Base-by-base conservation (phyloP, 2,113 vertebrate species). In the Rousettus leschenaultii region DNA sequence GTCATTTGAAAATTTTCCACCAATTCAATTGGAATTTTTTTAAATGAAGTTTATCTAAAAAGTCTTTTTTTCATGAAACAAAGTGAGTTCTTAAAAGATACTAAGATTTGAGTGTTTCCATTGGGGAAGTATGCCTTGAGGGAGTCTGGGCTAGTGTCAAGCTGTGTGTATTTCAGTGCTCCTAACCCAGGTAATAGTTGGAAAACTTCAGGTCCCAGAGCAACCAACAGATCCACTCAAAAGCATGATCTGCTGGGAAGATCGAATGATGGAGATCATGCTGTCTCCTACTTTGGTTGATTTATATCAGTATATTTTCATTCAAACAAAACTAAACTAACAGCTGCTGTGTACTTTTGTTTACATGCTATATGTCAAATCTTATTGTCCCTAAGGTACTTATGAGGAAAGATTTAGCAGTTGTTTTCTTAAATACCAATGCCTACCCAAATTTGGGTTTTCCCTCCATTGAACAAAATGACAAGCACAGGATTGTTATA, bases 381-480 rank as follows among this genome's bases (percentile, higher is more conserved):
- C 91, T 71, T 94, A 98, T 98, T 98, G 98, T 98, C 98, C 98
- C 98, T 95, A 97, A 98, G 98, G 98, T 98, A 97, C 98, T 98
- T 98, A 98, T 22, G 92, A 98, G 98, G 98, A 98, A 97, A 98
- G 97, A 98, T 98, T 99, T 98, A 99, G 98, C 98, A 98, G 98
- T 99, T 98, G 96, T 99, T 99, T 99, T 98, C 98, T 99, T 99
- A 99, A 99, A 99, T 99, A 99, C 98, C 96, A 97, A 99, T 98
- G 99, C 99, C 99, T 98, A 98, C 98, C 98, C 98, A 98, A 99
- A 98, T 99, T 98, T 99, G 98, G 98, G 90, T 97, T 97, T 98
- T 98, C 98, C 98, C 97, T 98, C 98, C 97, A 96, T 97, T 98
- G 99, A 99, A 97, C 97, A 98, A 99, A 99, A 99, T 99, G 99